Percentiles rank a stretch among this genome's conserved stretches.
phyloP scores from a whole-genome alignment of 1,140 invertebrate species.

The Hyphantria cunea region DNA sequence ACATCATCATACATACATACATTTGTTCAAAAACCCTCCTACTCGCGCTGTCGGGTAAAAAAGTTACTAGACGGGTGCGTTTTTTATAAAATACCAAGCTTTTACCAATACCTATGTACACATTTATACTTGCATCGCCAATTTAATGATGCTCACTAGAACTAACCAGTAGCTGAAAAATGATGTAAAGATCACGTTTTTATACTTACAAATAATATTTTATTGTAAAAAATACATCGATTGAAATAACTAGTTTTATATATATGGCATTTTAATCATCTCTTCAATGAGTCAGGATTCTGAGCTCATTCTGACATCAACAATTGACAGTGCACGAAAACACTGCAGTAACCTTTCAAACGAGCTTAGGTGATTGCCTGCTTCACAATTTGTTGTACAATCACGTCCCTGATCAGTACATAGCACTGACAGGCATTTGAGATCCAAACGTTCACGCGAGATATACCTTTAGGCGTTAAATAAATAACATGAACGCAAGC shows the following conservation, averaged over 20 bases:
- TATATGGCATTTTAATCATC: constrained; percentile 21
- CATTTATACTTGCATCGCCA: no score
- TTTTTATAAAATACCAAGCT: no score
- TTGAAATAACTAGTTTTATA: not conserved
- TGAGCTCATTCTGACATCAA: constrained; percentile 53
- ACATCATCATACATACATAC: no score
- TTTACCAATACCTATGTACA: no score
- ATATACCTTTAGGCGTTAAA: constrained; percentile 22
- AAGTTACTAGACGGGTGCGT: no score
- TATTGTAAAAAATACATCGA: constrained; percentile 3
- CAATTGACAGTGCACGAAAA: constrained; percentile 30
- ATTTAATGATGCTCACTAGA: no score
- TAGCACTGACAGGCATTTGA: constrained; percentile 11
- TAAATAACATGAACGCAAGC: constrained; percentile 24
- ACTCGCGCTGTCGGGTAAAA: no score
- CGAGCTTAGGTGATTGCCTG: constrained; percentile 29
- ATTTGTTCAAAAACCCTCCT: no score
- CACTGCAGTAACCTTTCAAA: constrained; percentile 28
- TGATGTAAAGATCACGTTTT: constrained; percentile 5
- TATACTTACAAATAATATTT: constrained; percentile 6
- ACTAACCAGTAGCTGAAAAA: no score
- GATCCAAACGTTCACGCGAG: constrained; percentile 36
- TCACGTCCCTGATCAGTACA: constrained; percentile 19
- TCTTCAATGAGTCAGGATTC: constrained; percentile 40
- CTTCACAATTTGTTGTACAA: constrained; percentile 18